Evolutionary conservation across 2,888 invertebrate species (phyloP), one percentile per base, ranked within the genome.

Genomic region (Rugalucina vietnamica): DNA sequence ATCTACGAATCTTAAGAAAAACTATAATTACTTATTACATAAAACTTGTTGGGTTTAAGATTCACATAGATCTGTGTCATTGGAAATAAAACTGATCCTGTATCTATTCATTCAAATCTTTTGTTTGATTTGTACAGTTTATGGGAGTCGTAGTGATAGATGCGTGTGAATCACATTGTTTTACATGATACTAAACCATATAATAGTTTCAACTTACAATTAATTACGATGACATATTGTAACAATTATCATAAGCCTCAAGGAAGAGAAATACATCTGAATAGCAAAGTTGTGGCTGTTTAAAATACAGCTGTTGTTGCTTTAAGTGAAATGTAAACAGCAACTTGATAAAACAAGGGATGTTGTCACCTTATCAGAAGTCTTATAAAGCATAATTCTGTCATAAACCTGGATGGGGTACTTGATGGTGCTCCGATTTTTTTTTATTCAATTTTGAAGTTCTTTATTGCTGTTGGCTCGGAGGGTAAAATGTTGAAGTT

Each of bases 311-410:
- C 32, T 65, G 34, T 34, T 65, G 34, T 21, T 54, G 54, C n/a
- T 34, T 73, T 21, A 70, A 71, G 73, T 43, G 49, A 34, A 27
- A 73, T n/a, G 32, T 32, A 72, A 73, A 73, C 73, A 43, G 49
- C 27, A 50, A 49, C 50, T 29, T 39, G 10, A 39, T 43, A 73
- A 49, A 43, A 50, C 49, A 34, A 32, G 49, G 50, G 27, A 49
- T 49, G 49, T 73, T 73, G 29, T 73, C 73, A 14, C 50, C 49
- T 29, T 24, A 73, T 73, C 73, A 73, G 34, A 65, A 65, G 65
- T 65, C 32, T 65, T 34, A 34, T 65, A 65, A 65, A 65, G 32
- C 34, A 21, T 65, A 65, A 65, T 65, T 65, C 65, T 65, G 65
- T 65, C 65, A 65, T 65, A 65, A 65, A 65, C 32, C 21, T 65